Conservation (phyloP, 2,888 invertebrate species). For the Epinotia bilunana region DNA sequence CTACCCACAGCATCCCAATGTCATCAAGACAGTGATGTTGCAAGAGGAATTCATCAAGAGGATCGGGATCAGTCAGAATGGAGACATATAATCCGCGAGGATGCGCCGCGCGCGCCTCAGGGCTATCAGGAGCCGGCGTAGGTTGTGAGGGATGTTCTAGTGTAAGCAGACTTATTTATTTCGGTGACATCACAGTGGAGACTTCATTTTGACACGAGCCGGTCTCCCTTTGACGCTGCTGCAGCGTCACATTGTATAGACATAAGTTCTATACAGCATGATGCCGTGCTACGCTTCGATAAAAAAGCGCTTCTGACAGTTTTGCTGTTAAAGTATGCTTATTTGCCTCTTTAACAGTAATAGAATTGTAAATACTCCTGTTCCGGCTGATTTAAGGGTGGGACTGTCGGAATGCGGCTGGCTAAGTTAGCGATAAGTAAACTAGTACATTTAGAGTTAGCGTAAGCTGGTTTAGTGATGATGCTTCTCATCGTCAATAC, state of each 20-base stretch:
- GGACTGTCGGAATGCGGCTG: slow-evolving; percentile 9
- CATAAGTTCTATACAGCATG: slow-evolving; percentile 31
- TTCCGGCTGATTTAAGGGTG: slow-evolving; percentile 12
- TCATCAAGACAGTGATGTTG: slow-evolving; percentile 82
- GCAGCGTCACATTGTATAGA: slow-evolving; percentile 52
- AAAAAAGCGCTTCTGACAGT: slow-evolving; percentile 55
- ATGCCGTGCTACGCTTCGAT: slow-evolving; percentile 47
- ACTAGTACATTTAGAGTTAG: slow-evolving; percentile 71
- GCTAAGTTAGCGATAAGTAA: slow-evolving; percentile 47
- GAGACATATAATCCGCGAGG: slow-evolving; percentile 82
- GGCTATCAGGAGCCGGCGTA: slow-evolving; percentile 81
- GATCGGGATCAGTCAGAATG: slow-evolving; percentile 82
- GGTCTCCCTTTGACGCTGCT: background rate
- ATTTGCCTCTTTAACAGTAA: slow-evolving; percentile 52
- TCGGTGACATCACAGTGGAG: slow-evolving; percentile 76
- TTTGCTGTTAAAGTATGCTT: slow-evolving; percentile 68
- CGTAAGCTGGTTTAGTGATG: slow-evolving; percentile 71
- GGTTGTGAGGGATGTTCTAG: slow-evolving; percentile 82
- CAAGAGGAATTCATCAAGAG: slow-evolving; percentile 83
- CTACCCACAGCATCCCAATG: slow-evolving; percentile 75
- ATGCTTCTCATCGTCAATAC: slow-evolving; percentile 78
- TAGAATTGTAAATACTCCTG: slow-evolving; percentile 40
- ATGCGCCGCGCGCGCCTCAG: slow-evolving; percentile 81
- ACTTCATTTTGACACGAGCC: slow-evolving; percentile 11
- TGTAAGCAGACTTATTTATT: slow-evolving; percentile 83